Conservation (phyloP, 2,113 vertebrate species). For the Eurystomus gularis region DNA sequence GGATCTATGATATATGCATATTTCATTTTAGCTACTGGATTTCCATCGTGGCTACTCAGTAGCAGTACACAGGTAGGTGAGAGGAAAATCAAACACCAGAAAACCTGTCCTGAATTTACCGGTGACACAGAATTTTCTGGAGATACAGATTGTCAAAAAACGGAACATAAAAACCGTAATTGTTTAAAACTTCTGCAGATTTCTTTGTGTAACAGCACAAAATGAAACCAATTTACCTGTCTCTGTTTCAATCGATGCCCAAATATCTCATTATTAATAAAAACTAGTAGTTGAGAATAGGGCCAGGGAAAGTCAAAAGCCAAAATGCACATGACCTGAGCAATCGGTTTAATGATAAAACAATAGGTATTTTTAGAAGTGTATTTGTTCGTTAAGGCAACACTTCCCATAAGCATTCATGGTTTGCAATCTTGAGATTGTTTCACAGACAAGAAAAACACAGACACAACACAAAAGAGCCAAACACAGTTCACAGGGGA, state of each 20-base stretch:
- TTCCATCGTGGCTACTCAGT: background rate
- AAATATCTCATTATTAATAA: background rate
- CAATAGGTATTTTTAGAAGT: constrained; percentile 7
- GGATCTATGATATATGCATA: background rate
- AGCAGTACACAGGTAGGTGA: background rate
- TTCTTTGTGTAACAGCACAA: background rate
- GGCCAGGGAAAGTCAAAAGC: constrained; percentile 73
- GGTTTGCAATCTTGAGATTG: constrained; percentile 91
- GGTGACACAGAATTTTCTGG: background rate
- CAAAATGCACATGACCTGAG: constrained; percentile 59
- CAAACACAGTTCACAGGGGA: constrained; percentile 72
- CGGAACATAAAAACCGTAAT: background rate
- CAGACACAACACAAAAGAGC: constrained; percentile 78
- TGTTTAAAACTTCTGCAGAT: background rate
- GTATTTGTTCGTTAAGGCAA: constrained; percentile 33
- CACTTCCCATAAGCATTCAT: constrained; percentile 69
- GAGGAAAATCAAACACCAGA: constrained; percentile 35
- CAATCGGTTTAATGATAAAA: constrained; percentile 44
- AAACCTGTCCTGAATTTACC: background rate
- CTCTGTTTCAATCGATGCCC: background rate
- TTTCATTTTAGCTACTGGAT: background rate
- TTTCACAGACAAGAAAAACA: constrained; percentile 74
- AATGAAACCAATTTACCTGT: background rate
- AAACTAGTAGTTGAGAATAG: background rate
- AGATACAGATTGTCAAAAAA: background rate